Base-by-base conservation (phyloP, 1,140 invertebrate species). In the Nephila pilipes region DNA sequence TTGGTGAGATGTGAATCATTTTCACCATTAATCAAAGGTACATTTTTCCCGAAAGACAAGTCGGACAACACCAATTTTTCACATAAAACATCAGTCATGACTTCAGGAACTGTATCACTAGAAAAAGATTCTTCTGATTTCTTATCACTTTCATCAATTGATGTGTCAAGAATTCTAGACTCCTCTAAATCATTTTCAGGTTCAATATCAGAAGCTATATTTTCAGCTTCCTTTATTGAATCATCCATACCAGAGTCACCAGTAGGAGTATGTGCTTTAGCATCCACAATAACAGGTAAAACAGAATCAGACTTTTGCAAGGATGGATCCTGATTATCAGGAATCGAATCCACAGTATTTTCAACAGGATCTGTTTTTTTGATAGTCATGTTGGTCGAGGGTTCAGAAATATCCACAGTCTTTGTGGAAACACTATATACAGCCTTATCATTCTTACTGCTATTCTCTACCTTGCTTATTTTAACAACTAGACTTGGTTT, bases 401-500 rank as follows among this genome's bases (percentile, higher is more conserved):
- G 55, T 20, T 65, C 55, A 22, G 60, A 38, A 36, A 25, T n/a
- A 18, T 79, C 87, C 16, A 60, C 65, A 29, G 32, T 58, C 12
- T 75, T 87, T 16, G 83, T 87, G 16, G 63, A 75, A 29, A 92
- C 63, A 80, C 91, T 92, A 60, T 92, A 92, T 54, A 87, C 58
- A 58, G 81, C 60, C 25, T 91, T 91, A 10, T 91, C 90, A 85
- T 65, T 60, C 25, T 85, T 91, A 14, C 38, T 92, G 18, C 60
- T 87, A n/a, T 36, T 87, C 54, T 92, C 85, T 8, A 92, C 60
- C 79, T 87, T 90, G 63, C 87, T 92, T 36, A 92, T 87, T 60
- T 92, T 92, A 5, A 92, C 83, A 75, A 92, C 91, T 46, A 92
- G n/a, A 60, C 91, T 92, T 16, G 83, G 83, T 18, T 57, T 55